Evolutionary conservation across 2,797 vertebrate species (phyloP).

Genomic region (Chromis chromis): DNA sequence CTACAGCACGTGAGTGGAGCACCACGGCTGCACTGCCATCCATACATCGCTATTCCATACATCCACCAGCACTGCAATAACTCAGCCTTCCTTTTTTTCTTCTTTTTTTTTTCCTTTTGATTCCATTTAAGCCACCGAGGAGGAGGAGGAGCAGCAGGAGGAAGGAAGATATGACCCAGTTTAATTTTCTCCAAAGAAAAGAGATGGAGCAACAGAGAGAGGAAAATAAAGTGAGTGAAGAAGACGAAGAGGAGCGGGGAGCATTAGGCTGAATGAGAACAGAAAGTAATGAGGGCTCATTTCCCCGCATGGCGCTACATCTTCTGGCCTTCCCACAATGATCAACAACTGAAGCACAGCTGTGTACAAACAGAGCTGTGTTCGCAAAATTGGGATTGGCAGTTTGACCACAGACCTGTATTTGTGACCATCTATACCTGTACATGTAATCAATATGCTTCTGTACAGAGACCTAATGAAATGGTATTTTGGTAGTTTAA

Average conservation of each 20-base stretch:
- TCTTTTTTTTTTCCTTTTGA: conserved; percentile 40
- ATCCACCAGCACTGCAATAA: conserved; percentile 42
- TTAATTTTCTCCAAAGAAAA: conserved; percentile 74
- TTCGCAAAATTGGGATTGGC: neutral
- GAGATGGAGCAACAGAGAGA: conserved; percentile 62
- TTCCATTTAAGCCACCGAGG: conserved; percentile 60
- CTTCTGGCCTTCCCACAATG: conserved; percentile 37
- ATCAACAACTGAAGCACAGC: conserved; percentile 31
- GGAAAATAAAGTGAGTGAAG: conserved; percentile 55
- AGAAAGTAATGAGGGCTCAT: conserved; percentile 72
- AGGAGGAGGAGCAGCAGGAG: conserved; percentile 39
- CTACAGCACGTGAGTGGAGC: conserved; percentile 17
- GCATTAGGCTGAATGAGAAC: conserved; percentile 59
- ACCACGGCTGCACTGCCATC: conserved; percentile 25
- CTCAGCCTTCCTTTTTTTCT: conserved; percentile 38
- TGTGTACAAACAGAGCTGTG: neutral
- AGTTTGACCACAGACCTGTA: neutral
- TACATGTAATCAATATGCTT: neutral
- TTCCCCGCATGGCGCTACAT: conserved; percentile 62
- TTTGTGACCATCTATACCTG: neutral
- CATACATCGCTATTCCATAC: conserved; percentile 23
- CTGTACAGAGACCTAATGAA: neutral
- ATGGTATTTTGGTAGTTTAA: neutral
- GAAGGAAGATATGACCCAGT: conserved; percentile 75
- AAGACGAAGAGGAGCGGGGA: conserved; percentile 42